phyloP scores from a whole-genome alignment of 2,113 vertebrate genomes.

The Corythaeola cristata region DNA sequence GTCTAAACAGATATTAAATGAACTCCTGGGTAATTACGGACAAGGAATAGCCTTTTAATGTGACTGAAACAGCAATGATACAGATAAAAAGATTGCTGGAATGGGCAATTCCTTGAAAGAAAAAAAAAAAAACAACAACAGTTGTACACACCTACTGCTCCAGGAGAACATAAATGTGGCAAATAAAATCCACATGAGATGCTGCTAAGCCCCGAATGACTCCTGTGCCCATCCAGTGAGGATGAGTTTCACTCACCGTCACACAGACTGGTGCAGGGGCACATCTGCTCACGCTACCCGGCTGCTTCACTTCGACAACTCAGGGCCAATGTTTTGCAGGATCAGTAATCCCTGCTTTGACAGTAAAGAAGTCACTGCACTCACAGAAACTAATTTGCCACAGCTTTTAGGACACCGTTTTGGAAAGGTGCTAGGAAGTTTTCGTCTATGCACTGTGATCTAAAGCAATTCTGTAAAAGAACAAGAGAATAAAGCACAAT shows the following conservation, averaged over 20 bases:
- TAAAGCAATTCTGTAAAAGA: not conserved
- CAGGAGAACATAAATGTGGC: not conserved
- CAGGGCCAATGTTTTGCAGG: not conserved
- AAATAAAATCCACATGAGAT: not conserved
- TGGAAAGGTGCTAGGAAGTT: not conserved
- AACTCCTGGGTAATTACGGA: not conserved
- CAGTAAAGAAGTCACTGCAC: not conserved
- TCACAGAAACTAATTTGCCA: not conserved
- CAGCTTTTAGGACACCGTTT: not conserved
- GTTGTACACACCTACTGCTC: not conserved
- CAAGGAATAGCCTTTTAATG: not conserved
- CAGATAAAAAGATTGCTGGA: not conserved
- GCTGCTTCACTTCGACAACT: not conserved
- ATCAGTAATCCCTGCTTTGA: not conserved
- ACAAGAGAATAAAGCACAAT: not conserved
- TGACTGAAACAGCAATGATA: not conserved
- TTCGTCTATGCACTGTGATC: not conserved
- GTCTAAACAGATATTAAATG: not conserved
- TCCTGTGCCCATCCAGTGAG: not conserved
- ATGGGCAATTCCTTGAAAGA: not conserved
- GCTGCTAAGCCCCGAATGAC: not conserved
- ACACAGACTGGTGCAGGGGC: not conserved
- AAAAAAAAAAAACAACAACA: not conserved
- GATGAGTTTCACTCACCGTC: not conserved
- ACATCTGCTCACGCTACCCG: not conserved